Evolutionary conservation across 1,140 invertebrate species (phyloP), one percentile per base, ranked within the genome.

Genomic region (Drosophila kohkoa): DNA sequence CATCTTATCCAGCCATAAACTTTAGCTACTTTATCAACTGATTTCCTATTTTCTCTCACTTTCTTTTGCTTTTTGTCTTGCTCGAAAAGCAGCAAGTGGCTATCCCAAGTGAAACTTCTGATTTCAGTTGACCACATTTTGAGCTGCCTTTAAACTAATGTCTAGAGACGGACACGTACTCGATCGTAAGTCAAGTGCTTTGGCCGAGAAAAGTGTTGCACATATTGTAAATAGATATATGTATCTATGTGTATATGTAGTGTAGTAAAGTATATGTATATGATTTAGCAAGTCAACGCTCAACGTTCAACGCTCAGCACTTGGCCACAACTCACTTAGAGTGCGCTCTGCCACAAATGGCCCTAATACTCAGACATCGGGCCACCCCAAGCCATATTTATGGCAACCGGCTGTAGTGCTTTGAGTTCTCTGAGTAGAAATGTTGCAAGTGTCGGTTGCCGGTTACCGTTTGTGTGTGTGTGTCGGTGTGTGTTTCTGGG

Each of bases 291-390:
- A 73, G 58, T 77, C 68, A 77, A 89, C 80, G 55, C 77, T 80
- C 54, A 65, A 32, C 65, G 20, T 25, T 25, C 20, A 25, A 25
- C 80, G 55, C 77, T 80, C 55, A 65, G 46, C 66, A 77, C 80
- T 81, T 83, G 85, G 85, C 81, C 85, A 89, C 83, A 89, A 87
- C 83, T 87, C 85, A 89, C 81, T 89, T 89, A 67, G 74, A 75
- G 81, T 52, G 59, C 49, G 79, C 63, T 55, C 77, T 89, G 83
- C 85, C 83, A 68, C 85, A 87, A 87, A 87, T 85, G 81, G 85
- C 70, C 66, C 71, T 59, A 82, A 76, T 69, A 72, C 77, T 67
- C 80, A 71, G 75, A 67, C 65, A 52, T 11, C 1, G 35, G 45
- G 46, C 35, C 65, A 54, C 62, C 43, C 63, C 58, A 63, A 58